Percentiles rank a stretch among this genome's conserved stretches.
These are phyloP conservation scores for Bembecia ichneumoniformis DNA, from an alignment of 2,888 invertebrate genomes.

Conservation along the genomic window DNA sequence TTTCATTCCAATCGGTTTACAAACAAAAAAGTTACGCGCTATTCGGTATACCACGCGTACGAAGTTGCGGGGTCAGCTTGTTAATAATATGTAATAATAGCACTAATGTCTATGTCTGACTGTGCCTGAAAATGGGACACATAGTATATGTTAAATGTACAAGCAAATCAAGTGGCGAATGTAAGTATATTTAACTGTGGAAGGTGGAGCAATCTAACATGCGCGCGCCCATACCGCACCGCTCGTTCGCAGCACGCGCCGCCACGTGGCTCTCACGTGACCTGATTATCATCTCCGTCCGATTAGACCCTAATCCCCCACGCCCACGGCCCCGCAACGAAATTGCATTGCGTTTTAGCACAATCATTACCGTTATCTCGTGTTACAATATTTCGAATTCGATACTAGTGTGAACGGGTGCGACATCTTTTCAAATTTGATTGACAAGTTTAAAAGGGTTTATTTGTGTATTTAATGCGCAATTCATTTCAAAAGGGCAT, in stretches of 20 bases:
- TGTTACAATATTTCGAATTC: conserved; percentile 47
- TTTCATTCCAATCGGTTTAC: too few species aligned
- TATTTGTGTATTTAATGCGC: background rate
- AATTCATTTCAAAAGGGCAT: background rate
- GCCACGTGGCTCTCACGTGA: conserved; percentile 35
- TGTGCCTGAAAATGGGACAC: too few species aligned
- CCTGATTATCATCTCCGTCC: conserved; percentile 63
- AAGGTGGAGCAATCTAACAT: background rate
- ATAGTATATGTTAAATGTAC: too few species aligned
- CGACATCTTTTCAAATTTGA: conserved; percentile 32
- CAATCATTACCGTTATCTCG: conserved; percentile 57
- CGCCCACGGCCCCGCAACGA: conserved; percentile 39
- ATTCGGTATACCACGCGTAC: too few species aligned
- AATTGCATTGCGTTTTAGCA: conserved; percentile 46
- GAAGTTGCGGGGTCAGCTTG: too few species aligned
- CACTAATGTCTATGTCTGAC: too few species aligned
- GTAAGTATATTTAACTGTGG: too few species aligned
- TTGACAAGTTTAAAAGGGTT: conserved; percentile 19
- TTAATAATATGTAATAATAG: too few species aligned
- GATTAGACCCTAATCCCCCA: conserved; percentile 61
- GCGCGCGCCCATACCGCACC: background rate
- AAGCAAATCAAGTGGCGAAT: too few species aligned
- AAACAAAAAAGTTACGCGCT: too few species aligned
- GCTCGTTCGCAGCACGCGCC: conserved; percentile 20
- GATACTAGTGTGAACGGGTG: conserved; percentile 15